These are phyloP conservation scores for Dendrolimus kikuchii DNA, from an alignment of 1,140 invertebrate species.

Conservation along the genomic window DNA sequence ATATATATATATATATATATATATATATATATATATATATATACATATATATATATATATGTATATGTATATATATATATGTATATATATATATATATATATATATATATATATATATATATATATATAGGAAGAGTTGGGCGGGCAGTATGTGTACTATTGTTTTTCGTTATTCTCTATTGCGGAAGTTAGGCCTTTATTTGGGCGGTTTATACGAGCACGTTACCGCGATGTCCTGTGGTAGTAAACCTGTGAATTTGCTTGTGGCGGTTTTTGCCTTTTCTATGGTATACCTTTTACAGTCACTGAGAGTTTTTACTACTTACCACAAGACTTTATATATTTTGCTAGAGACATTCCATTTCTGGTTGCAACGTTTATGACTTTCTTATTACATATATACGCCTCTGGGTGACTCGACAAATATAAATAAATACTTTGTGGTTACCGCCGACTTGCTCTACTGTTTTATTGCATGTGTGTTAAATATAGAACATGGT, in stretches of 20 bases:
- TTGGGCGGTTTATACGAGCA: constrained; percentile 22
- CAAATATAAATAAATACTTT: constrained; percentile 8
- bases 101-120: no score
- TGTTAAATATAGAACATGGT: no score
- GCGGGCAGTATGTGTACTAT: constrained; percentile 47
- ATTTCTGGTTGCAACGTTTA: constrained; percentile 35
- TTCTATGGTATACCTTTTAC: constrained; percentile 21
- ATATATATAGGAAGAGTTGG: constrained; percentile 33
- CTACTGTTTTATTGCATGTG: no score
- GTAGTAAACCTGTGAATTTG: constrained; percentile 25
- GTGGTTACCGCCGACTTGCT: not conserved
- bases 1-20: no score
- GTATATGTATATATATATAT: no score
- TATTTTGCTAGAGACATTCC: constrained; percentile 32
- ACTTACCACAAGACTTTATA: constrained; percentile 31
- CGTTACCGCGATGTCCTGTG: constrained; percentile 24
- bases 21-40: no score
- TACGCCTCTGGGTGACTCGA: constrained; percentile 12
- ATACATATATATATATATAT: no score
- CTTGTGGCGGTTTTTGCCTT: constrained; percentile 21
- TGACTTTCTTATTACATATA: constrained; percentile 38
- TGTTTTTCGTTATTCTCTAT: constrained; percentile 33
- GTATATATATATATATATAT: no score
- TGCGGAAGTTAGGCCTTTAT: constrained; percentile 47
- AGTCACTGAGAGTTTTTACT: constrained; percentile 27